Base-by-base conservation (phyloP, 2,797 vertebrate species). In the Anolis apletophallus region DNA sequence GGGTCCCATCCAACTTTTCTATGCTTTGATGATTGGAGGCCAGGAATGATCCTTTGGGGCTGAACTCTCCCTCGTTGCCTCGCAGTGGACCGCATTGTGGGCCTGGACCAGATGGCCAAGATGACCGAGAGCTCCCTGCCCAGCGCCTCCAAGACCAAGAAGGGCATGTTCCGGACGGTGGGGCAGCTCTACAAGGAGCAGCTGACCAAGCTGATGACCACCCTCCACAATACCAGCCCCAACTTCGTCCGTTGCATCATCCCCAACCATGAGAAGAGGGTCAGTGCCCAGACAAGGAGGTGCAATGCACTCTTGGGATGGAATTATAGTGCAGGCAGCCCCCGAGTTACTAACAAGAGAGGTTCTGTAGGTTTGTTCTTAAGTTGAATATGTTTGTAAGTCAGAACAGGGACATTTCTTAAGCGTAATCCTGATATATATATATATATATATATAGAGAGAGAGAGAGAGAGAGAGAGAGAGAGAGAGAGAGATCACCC, bases 191-290 rank as follows among this genome's bases (percentile, higher is more conserved):
- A 99, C 88, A 99, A 99, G 93, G 99, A 99, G 95, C 99, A 99
- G 94, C 96, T 99, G 90, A 96, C 97, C 83, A 99, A 99, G 94
- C 97, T 99, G 87, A 99, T 99, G 99, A 98, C 98, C 84, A 99
- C 99, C 0, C 95, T 99, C 76, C 97, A 98, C 93, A 99, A 99
- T 81, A 99, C 99, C 50, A 98, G 97, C 29, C 99, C 99, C 91
- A 99, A 99, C 96, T 99, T 99, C 3, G 98, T 99, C 87, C 97
- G 98, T 93, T 99, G 99, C 90, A 99, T 99, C 94, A 99, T 99
- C 94, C 98, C 99, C 79, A 99, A 99, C 95, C 99, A 99, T 0
- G 98, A 99, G 90, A 99, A 99, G 94, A 97, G 97, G 97, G 98
- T 99, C 96, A 94, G 21, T 46, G 46, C 7, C 46, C 46, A 46